phyloP scores from a whole-genome alignment of 2,888 invertebrate genomes.

The Onchidella celtica region DNA sequence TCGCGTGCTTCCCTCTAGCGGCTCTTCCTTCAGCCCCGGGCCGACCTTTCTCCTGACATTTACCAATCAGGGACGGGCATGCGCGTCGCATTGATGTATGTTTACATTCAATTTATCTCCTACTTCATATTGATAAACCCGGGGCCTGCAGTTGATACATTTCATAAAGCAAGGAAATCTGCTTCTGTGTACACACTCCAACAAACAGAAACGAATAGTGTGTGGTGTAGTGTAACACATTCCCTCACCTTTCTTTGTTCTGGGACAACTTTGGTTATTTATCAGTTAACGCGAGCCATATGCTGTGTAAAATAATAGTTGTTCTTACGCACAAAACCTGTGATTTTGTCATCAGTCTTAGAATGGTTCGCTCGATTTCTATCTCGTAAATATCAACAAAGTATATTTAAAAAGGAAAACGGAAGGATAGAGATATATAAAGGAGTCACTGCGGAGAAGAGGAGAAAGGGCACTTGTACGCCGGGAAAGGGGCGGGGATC shows the following conservation, averaged over 20 bases:
- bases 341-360: too few relatives aligned
- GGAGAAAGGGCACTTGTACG: too few relatives aligned
- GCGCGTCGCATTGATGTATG: slow-evolving; percentile 7
- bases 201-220: not conserved
- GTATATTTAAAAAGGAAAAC: too few relatives aligned
- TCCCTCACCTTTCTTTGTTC: slow-evolving; percentile 26
- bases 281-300: not conserved
- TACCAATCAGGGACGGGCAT: not conserved
- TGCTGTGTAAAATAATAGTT: not conserved
- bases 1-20: too few relatives aligned
- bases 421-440: too few relatives aligned
- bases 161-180: slow-evolving; percentile 30
- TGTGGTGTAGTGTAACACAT: not conserved
- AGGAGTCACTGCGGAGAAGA: too few relatives aligned
- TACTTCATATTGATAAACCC: slow-evolving; percentile 26
- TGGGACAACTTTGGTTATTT: not conserved
- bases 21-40: not conserved
- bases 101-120: slow-evolving; percentile 29
- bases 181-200: not conserved
- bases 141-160: slow-evolving; percentile 19
- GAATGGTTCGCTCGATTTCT: too few relatives aligned
- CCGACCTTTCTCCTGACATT: slow-evolving; percentile 43
- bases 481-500: too few relatives aligned
- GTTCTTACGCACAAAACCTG: too few relatives aligned
- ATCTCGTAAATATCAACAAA: too few relatives aligned